Conservation (phyloP, 2,888 invertebrate genomes). For the Nemotelus pantherinus region DNA sequence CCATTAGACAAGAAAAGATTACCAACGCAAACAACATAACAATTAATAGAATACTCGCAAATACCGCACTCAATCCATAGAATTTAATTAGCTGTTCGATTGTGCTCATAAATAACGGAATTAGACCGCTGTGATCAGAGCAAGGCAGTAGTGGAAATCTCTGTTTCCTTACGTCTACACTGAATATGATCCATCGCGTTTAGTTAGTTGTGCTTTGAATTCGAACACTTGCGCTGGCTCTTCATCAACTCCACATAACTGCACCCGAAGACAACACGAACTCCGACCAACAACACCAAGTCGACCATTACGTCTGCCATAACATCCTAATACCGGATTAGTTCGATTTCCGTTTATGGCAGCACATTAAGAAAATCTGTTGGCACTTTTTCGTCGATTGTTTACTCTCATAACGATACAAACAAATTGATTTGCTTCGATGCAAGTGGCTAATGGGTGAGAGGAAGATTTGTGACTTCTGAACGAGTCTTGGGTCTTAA, state of each 20-base stretch:
- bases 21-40: constrained; percentile 34
- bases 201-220: not conserved
- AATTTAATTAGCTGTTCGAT: constrained; percentile 39
- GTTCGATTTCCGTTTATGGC: constrained; percentile 37
- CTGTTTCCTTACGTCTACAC: not conserved
- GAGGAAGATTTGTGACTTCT: not conserved
- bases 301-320: constrained; percentile 26
- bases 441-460: not conserved
- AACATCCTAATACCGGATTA: constrained; percentile 42
- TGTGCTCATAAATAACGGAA: constrained; percentile 36
- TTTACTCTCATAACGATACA: constrained; percentile 37
- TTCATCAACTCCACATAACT: constrained; percentile 20
- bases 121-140: constrained; percentile 5
- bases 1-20: constrained; percentile 34
- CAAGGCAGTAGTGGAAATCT: not conserved
- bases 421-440: constrained; percentile 34
- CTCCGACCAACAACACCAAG: not conserved
- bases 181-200: not conserved
- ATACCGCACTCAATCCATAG: constrained; percentile 8
- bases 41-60: constrained; percentile 21
- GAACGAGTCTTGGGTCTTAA: not conserved
- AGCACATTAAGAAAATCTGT: constrained; percentile 40
- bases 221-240: constrained; percentile 35
- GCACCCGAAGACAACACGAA: not conserved
- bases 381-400: constrained; percentile 34